Evolutionary conservation across 2,888 invertebrate genomes (phyloP), one percentile per base, ranked within the genome.

Genomic region (Malachius bipustulatus): DNA sequence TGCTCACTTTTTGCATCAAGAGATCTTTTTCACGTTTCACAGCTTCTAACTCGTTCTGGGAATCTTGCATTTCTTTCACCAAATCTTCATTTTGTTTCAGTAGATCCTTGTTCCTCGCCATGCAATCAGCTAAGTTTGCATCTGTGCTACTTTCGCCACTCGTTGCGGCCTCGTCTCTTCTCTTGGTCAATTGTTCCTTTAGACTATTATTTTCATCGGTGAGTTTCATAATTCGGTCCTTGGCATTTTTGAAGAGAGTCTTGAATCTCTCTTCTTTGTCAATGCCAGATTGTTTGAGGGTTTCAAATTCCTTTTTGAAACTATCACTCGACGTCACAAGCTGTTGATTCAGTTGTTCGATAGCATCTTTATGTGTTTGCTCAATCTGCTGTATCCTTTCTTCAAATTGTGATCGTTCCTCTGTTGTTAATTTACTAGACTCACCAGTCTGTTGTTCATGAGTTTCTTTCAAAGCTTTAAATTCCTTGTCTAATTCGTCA

Each of bases 401-500:
- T 46, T 67, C 64, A 26, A 65, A 47, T 49, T 66, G 66, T 28
- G 55, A 57, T 2, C 67, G 60, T 47, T 67, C 66, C 44, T 66
- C 64, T 28, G 63, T 52, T 30, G 64, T 40, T 38, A 66, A 64
- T 38, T 65, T 64, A 37, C 67, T 66, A 3, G 61, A 59, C 16
- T 67, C 69, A 14, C 68, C 55, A 36, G 54, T 60, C 44, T 73
- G 70, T 47, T 71, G 75, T 35, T 60, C 60, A 44, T 66, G 71
- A 35, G 56, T 52, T 29, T 55, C 50, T 37, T 57, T 59, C 29
- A 60, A 36, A 3, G 47, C 38, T 44, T 78, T 77, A 12, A 72
- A 63, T 10, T 73, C 69, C 55, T 78, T 81, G 0, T 70, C 66
- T 12, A 83, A 65, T 47, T 87, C 87, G 55, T 83, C 82, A 56